Percentiles rank a stretch among this genome's conserved stretches.
Conservation (phyloP, 2,888 invertebrate genomes). For the Leptinotarsa tumamoca region DNA sequence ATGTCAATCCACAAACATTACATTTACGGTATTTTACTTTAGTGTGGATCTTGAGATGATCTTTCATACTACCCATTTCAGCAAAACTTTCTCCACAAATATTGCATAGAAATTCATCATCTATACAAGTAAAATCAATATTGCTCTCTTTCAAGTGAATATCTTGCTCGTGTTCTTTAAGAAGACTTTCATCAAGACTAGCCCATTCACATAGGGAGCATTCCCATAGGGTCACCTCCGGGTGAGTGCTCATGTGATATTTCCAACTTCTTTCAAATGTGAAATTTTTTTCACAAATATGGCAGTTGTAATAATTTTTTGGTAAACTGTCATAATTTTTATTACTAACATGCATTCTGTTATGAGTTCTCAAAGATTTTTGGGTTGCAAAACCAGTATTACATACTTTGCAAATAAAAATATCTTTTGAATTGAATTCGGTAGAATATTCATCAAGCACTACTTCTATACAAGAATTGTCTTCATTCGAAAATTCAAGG, state of each 20-base stretch:
- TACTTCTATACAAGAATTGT: neutral
- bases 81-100: slow-evolving; percentile 35
- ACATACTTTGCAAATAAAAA: neutral
- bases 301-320: neutral
- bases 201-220: slow-evolving; percentile 29
- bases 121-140: neutral
- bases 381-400: neutral
- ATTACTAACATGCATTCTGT: too few species aligned
- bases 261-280: slow-evolving; percentile 31
- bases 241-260: slow-evolving; percentile 31
- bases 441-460: neutral
- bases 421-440: neutral
- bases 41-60: slow-evolving; percentile 19
- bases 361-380: too few species aligned
- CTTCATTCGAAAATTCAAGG: neutral
- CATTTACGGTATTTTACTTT: slow-evolving; percentile 34
- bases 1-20: slow-evolving; percentile 42
- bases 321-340: neutral
- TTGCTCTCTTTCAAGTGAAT: slow-evolving; percentile 1
- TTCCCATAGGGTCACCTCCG: slow-evolving; percentile 25
- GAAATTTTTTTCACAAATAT: slow-evolving; percentile 29
- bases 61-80: neutral
- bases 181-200: slow-evolving; percentile 24
- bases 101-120: slow-evolving; percentile 15
- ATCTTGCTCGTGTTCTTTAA: slow-evolving; percentile 26